Base-by-base conservation (phyloP, 23 tunicate genomes). In the Clavelina lepadiformis region DNA sequence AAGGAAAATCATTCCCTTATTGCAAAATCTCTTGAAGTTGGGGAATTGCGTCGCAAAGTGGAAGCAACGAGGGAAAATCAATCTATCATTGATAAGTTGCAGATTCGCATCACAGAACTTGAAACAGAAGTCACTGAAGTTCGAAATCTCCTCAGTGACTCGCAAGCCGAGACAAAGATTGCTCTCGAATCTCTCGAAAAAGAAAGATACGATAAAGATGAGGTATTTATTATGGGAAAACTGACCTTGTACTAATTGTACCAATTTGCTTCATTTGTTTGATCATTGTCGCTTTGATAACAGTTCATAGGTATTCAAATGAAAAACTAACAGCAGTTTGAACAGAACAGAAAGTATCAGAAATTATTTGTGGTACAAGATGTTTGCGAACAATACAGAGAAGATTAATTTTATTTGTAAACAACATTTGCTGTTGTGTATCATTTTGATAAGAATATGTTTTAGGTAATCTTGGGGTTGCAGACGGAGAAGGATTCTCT, bases 161-260 rank as follows among this genome's bases (percentile, higher is more conserved):
- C 80, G 18, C 66, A 68, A 46, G 68, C 68, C 1, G 88, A 75
- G 35, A 61, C 83, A 36, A 79, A 74, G 64, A 66, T 80, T 44
- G 88, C 82, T 26, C 28, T 72, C 21, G 82, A 74, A 44, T 65
- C 91, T 36, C 33, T 91, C 59, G 98, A 91, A 46, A 59, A 77
- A 50, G 91, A 73, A 50, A 54, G 61, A 28, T 35, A 51, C 19
- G 72, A 82, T 50, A 82, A 82, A 56, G 76, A 77, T 33, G 93
- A 83, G 80, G 93, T 91, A 26, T 25, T 23, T 11, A 41, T 11
- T 41, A 11, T 41, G 27, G 61, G 32, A 13, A 31, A 50, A 51
- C 45, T 60, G 37, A 18, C 4, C 49, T n/a, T n/a, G n/a, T n/a
- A n/a, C n/a, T n/a, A n/a, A n/a, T n/a, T n/a, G n/a, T n/a, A n/a